Evolutionary conservation across 2,113 vertebrate species (phyloP), one percentile per base, ranked within the genome.

Genomic region (Ptilorrhoa leucosticta): DNA sequence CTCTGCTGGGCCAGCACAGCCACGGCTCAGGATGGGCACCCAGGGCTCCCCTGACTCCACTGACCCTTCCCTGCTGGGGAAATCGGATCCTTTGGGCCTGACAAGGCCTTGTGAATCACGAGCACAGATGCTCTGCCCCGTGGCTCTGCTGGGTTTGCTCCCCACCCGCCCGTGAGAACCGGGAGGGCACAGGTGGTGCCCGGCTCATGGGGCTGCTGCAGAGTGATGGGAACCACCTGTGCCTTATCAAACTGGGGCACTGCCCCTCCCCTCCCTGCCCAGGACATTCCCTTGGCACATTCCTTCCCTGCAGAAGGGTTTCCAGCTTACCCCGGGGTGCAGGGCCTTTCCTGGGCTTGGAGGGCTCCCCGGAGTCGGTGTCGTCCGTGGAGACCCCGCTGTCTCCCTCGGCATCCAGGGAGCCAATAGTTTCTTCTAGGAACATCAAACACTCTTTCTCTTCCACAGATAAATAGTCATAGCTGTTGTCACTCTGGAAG

Each of bases 401-500:
- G 86, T 99, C 98, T 15, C 94, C 98, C 70, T 99, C 99, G 3
- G 97, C 96, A 31, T 99, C 99, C 96, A 99, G 82, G 1, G 99
- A 99, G 91, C 99, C 98, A 16, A 99, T 99, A 8, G 99, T 99
- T 95, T 99, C 98, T 93, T 99, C 99, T 87, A 99, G 96, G 97
- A 99, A 99, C 97, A 99, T 98, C 94, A 99, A 96, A 39, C 99
- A 99, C 68, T 99, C 99, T 33, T 98, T 99, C 93, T 99, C 99
- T 60, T 99, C 99, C 35, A 98, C 98, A 2, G 99, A 99, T 54
- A 99, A 97, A 88, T 99, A 97, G 85, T 99, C 98, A 35, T 99
- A 98, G 91, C 98, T 98, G 83, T 98, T 97, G 93, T 99, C 98
- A 22, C 98, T 98, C 99, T 99, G 97, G 9, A 30, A 6, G 23